Evolutionary conservation across 2,888 invertebrate genomes (phyloP), one percentile per base, ranked within the genome.

Genomic region (Unio delphinus): DNA sequence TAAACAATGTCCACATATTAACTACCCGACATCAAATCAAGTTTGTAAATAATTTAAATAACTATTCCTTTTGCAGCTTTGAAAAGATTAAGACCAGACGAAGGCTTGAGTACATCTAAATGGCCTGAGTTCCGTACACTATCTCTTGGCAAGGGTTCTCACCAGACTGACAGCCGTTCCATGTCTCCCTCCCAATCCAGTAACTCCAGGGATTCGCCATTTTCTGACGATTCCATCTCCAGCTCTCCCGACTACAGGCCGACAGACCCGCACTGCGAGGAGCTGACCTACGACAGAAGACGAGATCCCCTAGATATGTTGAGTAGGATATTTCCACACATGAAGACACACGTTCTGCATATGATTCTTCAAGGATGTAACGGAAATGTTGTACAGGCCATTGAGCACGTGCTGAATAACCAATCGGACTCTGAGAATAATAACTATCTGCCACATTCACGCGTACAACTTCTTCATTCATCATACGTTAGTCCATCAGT

Each of bases 371-470:
- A 95, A 78, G 93, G 95, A 74, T 95, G 95, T 89, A 93, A 95
- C 89, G 96, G 96, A 0, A 97, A 98, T 88, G 95, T 97, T 0
- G 93, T 97, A 0, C 95, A 96, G 80, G 96, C 97, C 0, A 97
- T 98, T 93, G 97, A 98, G 87, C 93, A 95, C 87, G 94, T 98
- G 92, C 82, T 90, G 56, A 86, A 81, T 78, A 84, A 83, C 68
- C 84, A 86, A 70, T 67, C 28, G 3, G 68, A 65, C 18, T 62
- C 67, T 17, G 23, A 67, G 23, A 20, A 75, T 23, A 75, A 78
- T 20, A 66, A 70, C 11, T 66, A 70, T 30, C 45, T 67, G 17
- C 63, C 67, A 58, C 34, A 59, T 23, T 57, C 68, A 65, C 26
- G 20, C 59, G 57, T 34, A 28, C 45, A 45, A 3, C 15, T 45